These are phyloP conservation scores for Porites cylindrica DNA, from an alignment of 92 coral and sea anemone genomes.

Conservation along the genomic window DNA sequence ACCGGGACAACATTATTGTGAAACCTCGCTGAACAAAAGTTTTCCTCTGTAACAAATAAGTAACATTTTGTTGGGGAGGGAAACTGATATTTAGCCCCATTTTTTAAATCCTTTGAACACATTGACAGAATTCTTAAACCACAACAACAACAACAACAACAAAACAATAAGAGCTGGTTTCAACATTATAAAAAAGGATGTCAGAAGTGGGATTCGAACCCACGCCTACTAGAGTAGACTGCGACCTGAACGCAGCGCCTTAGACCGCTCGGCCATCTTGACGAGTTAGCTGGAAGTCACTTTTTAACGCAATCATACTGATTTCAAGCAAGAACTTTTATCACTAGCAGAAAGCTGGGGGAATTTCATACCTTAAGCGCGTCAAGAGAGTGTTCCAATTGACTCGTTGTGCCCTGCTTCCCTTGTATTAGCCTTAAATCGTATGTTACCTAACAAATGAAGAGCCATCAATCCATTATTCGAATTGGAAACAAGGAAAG, in stretches of 20 bases:
- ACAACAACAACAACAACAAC: too few species aligned
- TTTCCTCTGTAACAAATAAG: too few species aligned
- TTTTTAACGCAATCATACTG: too few species aligned
- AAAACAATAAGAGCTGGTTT: too few species aligned
- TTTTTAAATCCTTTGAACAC: too few species aligned
- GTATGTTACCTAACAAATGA: constrained; percentile 62
- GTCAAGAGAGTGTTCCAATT: constrained; percentile 64
- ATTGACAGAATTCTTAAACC: too few species aligned
- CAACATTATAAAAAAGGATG: too few species aligned
- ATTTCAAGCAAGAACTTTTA: too few species aligned
- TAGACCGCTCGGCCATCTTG: constrained; percentile 99
- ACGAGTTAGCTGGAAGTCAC: constrained; percentile 1
- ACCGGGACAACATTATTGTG: too few species aligned
- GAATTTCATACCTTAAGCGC: constrained; percentile 65
- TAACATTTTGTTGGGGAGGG: too few species aligned
- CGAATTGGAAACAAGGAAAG: background rate
- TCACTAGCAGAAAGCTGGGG: background rate
- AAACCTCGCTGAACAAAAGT: too few species aligned
- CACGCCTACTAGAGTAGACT: constrained; percentile 99
- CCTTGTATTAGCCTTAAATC: constrained; percentile 77
- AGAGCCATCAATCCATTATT: background rate
- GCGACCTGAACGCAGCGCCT: constrained; percentile 99
- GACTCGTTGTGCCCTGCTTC: constrained; percentile 56
- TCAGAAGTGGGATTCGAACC: constrained; percentile 97
- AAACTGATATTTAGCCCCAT: too few species aligned